These are phyloP conservation scores for Tenualosa ilisha DNA, from an alignment of 2,797 vertebrate species.

Conservation along the genomic window DNA sequence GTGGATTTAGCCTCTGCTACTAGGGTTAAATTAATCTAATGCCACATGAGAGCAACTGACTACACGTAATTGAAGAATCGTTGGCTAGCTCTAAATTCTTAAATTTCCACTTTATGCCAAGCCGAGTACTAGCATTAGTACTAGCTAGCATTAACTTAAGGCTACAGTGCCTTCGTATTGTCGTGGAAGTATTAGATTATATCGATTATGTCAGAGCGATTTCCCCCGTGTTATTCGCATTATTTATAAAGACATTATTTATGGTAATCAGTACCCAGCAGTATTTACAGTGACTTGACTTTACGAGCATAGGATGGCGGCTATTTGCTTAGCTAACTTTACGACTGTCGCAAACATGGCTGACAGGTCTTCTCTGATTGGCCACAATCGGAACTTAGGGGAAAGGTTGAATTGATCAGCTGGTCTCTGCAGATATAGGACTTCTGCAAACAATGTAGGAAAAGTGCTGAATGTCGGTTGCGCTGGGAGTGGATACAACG, in stretches of 20 bases:
- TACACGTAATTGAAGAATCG: too few relatives aligned
- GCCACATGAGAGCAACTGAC: too few relatives aligned
- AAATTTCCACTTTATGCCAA: too few relatives aligned
- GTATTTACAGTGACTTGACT: neutral
- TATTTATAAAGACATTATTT: too few relatives aligned
- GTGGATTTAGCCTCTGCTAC: neutral
- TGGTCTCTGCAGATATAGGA: slow-evolving; percentile 68
- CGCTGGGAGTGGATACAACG: slow-evolving; percentile 39
- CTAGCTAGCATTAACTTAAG: too few relatives aligned
- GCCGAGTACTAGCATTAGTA: too few relatives aligned
- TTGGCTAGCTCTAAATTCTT: too few relatives aligned
- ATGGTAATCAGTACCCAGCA: too few relatives aligned
- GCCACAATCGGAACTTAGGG: slow-evolving; percentile 46
- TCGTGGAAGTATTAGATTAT: too few relatives aligned
- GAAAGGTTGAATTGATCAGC: slow-evolving; percentile 61
- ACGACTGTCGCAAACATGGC: slow-evolving; percentile 35
- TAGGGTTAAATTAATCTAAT: too few relatives aligned
- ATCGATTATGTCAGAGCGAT: neutral
- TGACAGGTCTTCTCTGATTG: slow-evolving; percentile 57
- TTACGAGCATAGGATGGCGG: neutral
- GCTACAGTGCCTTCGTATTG: too few relatives aligned
- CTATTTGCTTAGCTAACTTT: slow-evolving; percentile 9
- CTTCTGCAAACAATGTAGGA: slow-evolving; percentile 60
- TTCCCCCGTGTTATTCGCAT: neutral
- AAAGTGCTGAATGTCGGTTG: slow-evolving; percentile 55